Conservation (phyloP, 1,140 invertebrate species). For the Drosophila ohnishii region DNA sequence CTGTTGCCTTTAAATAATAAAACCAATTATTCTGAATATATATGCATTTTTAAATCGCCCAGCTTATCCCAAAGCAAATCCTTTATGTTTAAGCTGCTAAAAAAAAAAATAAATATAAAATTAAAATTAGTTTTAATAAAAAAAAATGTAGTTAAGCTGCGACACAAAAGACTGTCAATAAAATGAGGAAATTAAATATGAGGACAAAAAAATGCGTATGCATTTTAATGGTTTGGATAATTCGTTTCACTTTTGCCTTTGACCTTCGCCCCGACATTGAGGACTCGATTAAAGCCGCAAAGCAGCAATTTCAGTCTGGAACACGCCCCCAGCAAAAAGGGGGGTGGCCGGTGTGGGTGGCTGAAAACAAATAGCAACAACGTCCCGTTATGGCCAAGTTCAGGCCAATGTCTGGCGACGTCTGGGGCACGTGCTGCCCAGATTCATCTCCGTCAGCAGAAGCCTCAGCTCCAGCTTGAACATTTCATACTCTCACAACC, state of each 20-base stretch:
- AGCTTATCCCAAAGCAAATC: constrained; percentile 3
- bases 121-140: constrained; percentile 9
- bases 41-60: not conserved
- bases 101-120: constrained; percentile 1
- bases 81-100: not conserved
- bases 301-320: constrained; percentile 14
- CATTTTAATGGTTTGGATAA: constrained; percentile 17
- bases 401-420: constrained; percentile 54
- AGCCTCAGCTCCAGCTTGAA: constrained; percentile 32
- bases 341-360: not conserved
- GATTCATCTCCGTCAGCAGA: constrained; percentile 72
- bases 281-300: constrained; percentile 33
- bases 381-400: constrained; percentile 54
- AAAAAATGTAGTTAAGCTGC: constrained; percentile 8
- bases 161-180: constrained; percentile 8
- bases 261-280: constrained; percentile 32
- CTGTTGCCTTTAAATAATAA: not conserved
- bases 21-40: not conserved
- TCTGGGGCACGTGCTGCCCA: constrained; percentile 71
- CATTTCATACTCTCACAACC: constrained; percentile 14
- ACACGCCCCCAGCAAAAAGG: constrained; percentile 7
- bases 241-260: constrained; percentile 30
- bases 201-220: constrained; percentile 15
- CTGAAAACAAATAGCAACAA: constrained; percentile 28
- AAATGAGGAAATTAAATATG: not conserved